Evolutionary conservation across 2,888 invertebrate species (phyloP).

Genomic region (Brachypalpus laphriformis): DNA sequence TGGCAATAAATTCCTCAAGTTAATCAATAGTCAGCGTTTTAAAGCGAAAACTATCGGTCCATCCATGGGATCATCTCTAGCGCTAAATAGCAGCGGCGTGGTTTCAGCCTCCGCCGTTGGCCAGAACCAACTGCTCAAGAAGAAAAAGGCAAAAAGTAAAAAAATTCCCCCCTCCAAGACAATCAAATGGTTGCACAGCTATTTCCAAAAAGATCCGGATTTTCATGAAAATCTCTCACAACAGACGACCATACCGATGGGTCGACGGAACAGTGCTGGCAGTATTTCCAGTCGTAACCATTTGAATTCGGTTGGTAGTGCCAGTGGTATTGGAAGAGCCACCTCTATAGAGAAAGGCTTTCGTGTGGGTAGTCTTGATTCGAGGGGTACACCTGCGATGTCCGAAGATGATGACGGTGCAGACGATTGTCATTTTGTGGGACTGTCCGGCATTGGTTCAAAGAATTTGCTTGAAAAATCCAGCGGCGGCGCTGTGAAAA

Average conservation of each 20-base stretch:
- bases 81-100: slow-evolving; percentile 37
- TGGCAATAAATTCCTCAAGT: slow-evolving; percentile 57
- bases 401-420: slow-evolving; percentile 24
- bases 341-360: slow-evolving; percentile 52
- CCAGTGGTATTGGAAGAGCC: slow-evolving; percentile 37
- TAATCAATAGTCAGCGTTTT: slow-evolving; percentile 64
- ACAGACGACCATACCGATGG: slow-evolving; percentile 76
- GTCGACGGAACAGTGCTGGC: slow-evolving; percentile 76
- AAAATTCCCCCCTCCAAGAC: slow-evolving; percentile 67
- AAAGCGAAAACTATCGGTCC: slow-evolving; percentile 64
- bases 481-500: not conserved
- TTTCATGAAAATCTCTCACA: slow-evolving; percentile 79
- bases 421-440: slow-evolving; percentile 38
- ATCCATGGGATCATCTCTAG: slow-evolving; percentile 50
- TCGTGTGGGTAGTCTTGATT: slow-evolving; percentile 31
- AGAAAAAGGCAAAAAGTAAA: slow-evolving; percentile 65
- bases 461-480: slow-evolving; percentile 18
- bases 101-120: slow-evolving; percentile 6
- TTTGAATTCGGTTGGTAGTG: slow-evolving; percentile 62
- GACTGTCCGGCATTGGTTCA: not conserved
- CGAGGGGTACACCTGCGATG: not conserved
- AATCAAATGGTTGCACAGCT: slow-evolving; percentile 77
- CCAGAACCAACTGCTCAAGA: slow-evolving; percentile 46
- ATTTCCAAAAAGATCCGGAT: slow-evolving; percentile 79
- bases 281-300: slow-evolving; percentile 75